These are phyloP conservation scores for Botia kubotai DNA, from an alignment of 2,797 vertebrate genomes.

Conservation along the genomic window DNA sequence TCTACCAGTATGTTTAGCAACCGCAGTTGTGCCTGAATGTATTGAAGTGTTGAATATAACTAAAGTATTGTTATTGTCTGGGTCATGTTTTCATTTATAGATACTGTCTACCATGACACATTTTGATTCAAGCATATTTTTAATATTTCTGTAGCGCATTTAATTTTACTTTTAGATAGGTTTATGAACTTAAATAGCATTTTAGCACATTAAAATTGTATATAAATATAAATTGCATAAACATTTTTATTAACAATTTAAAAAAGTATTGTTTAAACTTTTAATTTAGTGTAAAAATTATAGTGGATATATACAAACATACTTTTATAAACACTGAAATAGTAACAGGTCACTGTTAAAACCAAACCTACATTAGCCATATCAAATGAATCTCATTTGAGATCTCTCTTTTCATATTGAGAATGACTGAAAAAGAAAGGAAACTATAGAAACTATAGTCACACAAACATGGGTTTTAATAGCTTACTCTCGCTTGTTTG, in stretches of 20 bases:
- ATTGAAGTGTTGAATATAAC: no score
- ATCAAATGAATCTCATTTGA: not conserved
- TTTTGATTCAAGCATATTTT: not conserved
- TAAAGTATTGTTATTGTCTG: not conserved
- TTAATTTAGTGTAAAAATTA: no score
- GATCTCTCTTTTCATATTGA: constrained; percentile 1
- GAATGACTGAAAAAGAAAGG: constrained; percentile 27
- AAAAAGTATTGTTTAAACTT: no score
- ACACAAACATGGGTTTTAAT: constrained; percentile 49
- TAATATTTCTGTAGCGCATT: not conserved
- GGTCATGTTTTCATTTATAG: not conserved
- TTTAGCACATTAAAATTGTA: not conserved
- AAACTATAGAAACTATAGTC: constrained; percentile 42
- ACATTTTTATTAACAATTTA: no score
- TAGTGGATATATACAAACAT: no score
- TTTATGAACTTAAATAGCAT: not conserved
- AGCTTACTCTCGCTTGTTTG: constrained; percentile 41
- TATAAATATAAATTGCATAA: not conserved
- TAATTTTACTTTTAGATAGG: not conserved
- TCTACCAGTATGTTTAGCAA: no score
- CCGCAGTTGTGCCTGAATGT: no score
- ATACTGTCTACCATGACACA: not conserved
- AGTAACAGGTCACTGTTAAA: not conserved
- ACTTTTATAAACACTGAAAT: no score
- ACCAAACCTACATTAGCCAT: not conserved